phyloP scores from a whole-genome alignment of 2,113 vertebrate species.

The Tauraco erythrolophus region DNA sequence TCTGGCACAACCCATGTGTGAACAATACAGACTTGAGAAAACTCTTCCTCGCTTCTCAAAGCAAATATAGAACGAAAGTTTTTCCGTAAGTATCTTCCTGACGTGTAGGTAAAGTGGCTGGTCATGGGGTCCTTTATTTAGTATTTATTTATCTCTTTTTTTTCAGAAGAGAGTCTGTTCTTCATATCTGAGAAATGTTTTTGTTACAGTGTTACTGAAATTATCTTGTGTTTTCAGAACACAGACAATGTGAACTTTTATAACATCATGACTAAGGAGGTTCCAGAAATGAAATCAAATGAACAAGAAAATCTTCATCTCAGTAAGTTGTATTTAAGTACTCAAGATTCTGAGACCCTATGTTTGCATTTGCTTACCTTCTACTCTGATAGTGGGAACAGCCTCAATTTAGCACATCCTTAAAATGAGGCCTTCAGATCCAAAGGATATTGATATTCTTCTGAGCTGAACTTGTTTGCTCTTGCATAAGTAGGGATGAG shows the following conservation, averaged over 20 bases:
- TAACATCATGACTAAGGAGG: constrained; percentile 88
- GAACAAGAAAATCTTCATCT: constrained; percentile 29
- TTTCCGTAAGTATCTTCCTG: neutral
- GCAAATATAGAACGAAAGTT: neutral
- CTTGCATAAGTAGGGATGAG: neutral
- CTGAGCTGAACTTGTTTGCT: neutral
- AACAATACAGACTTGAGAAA: neutral
- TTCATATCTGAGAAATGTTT: neutral
- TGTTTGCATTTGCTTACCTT: neutral
- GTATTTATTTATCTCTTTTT: neutral
- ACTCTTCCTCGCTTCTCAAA: neutral
- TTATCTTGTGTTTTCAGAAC: constrained; percentile 80
- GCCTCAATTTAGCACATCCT: neutral
- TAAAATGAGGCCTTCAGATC: neutral
- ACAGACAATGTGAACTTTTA: constrained; percentile 97
- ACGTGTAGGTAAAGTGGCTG: neutral
- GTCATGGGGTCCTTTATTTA: neutral
- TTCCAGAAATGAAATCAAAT: constrained; percentile 3
- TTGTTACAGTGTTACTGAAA: neutral
- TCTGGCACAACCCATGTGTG: neutral
- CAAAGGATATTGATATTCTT: neutral
- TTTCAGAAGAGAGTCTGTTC: neutral
- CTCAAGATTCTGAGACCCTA: neutral
- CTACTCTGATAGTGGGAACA: neutral
- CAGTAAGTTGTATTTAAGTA: constrained; percentile 44